These are phyloP conservation scores for Suncus etruscus DNA, from an alignment of 2,113 vertebrate species.

Conservation along the genomic window DNA sequence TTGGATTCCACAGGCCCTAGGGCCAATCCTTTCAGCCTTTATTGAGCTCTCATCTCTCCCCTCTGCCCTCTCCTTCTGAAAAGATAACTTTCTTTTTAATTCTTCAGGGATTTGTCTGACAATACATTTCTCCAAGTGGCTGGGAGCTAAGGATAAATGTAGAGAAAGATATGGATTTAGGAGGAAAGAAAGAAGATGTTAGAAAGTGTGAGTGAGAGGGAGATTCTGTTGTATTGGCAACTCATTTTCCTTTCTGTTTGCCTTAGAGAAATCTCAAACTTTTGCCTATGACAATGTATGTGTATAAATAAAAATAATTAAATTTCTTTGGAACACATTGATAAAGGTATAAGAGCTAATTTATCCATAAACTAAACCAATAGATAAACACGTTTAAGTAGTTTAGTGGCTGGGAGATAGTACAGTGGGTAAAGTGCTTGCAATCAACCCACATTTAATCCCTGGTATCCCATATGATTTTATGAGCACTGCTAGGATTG, in stretches of 20 bases:
- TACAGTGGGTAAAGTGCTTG: too few species aligned
- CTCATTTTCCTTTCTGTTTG: slow-evolving; percentile 10
- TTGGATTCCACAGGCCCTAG: slow-evolving; percentile 41
- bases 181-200: neutral
- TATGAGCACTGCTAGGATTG: too few species aligned
- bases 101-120: slow-evolving; percentile 52
- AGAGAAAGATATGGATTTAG: slow-evolving; percentile 25
- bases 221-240: neutral
- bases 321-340: slow-evolving; percentile 29
- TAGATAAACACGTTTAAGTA: slow-evolving; percentile 23
- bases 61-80: slow-evolving; percentile 41
- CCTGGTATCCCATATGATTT: too few species aligned
- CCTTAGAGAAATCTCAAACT: neutral
- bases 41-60: slow-evolving; percentile 18
- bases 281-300: slow-evolving; percentile 18
- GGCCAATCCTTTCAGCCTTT: slow-evolving; percentile 27
- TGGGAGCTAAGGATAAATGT: neutral
- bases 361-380: slow-evolving; percentile 39
- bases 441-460: too few species aligned
- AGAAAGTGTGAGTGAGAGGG: neutral
- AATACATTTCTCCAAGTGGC: slow-evolving; percentile 39
- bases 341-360: slow-evolving; percentile 37
- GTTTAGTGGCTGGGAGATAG: neutral
- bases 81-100: slow-evolving; percentile 64
- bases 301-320: slow-evolving; percentile 56